Percentiles rank a stretch among this genome's conserved stretches.
These are phyloP conservation scores for Neosalanx taihuensis DNA, from an alignment of 2,797 vertebrate species.

Conservation along the genomic window DNA sequence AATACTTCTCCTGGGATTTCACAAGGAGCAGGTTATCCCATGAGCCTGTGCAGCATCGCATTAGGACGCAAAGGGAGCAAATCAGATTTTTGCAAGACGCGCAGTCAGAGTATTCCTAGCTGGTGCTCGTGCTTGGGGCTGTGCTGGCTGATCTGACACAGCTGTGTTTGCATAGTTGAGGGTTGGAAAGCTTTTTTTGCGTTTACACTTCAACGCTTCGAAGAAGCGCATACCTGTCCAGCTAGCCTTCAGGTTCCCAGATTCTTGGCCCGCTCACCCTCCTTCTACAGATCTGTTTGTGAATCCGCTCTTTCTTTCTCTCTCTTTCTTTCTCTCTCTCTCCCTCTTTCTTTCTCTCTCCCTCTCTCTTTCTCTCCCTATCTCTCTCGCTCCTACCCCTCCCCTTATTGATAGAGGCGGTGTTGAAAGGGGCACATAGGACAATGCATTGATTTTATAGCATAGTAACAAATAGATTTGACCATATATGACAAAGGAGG, in stretches of 20 bases:
- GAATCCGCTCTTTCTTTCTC: neutral
- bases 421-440: neutral
- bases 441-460: neutral
- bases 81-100: neutral
- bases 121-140: neutral
- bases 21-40: neutral
- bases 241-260: neutral
- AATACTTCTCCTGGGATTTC: neutral
- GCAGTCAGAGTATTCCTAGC: neutral
- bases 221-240: neutral
- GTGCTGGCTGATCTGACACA: neutral
- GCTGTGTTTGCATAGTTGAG: constrained; percentile 5
- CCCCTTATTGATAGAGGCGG: neutral
- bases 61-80: neutral
- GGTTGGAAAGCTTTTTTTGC: neutral
- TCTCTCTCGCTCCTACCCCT: neutral
- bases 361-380: neutral
- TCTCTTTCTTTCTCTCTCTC: neutral
- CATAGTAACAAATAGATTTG: neutral
- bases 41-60: neutral
- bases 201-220: neutral
- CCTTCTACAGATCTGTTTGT: neutral
- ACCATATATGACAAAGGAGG: too few relatives aligned
- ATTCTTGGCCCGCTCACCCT: neutral
- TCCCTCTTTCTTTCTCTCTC: neutral